Conservation (phyloP, 2,888 invertebrate genomes). For the Ornithoptera alexandrae region DNA sequence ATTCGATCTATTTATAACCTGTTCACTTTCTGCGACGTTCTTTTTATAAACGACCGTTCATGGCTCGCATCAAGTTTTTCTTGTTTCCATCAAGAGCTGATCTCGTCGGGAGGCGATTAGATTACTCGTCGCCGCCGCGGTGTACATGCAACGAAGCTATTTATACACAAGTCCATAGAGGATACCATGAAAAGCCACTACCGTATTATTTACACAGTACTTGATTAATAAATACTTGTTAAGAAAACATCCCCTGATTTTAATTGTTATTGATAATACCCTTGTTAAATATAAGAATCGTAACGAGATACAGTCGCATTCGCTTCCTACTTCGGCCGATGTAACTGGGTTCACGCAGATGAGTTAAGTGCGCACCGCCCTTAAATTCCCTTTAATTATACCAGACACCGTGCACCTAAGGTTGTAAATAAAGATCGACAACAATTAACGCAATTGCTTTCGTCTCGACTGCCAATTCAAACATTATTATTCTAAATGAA, state of each 20-base stretch:
- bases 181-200: too few relatives aligned
- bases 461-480: constrained; percentile 18
- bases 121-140: constrained; percentile 11
- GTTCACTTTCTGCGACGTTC: constrained; percentile 50
- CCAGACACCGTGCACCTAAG: background rate
- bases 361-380: constrained; percentile 19
- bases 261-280: too few relatives aligned
- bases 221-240: too few relatives aligned
- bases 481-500: background rate
- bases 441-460: constrained; percentile 16
- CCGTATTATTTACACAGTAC: too few relatives aligned
- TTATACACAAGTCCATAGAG: too few relatives aligned
- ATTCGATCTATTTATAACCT: constrained; percentile 49
- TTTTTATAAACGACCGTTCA: constrained; percentile 40
- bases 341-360: constrained; percentile 10
- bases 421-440: constrained; percentile 3
- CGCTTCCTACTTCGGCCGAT: background rate
- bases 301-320: too few relatives aligned
- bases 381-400: background rate
- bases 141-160: too few relatives aligned
- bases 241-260: too few relatives aligned
- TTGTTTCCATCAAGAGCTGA: constrained; percentile 43
- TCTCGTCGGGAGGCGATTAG: constrained; percentile 30
- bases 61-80: constrained; percentile 42
- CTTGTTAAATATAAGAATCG: too few relatives aligned